A percentile compares a stretch with the other conserved stretches of the same genome.
Conservation (phyloP, 2,797 vertebrate species). For the Hylomyscus alleni region DNA sequence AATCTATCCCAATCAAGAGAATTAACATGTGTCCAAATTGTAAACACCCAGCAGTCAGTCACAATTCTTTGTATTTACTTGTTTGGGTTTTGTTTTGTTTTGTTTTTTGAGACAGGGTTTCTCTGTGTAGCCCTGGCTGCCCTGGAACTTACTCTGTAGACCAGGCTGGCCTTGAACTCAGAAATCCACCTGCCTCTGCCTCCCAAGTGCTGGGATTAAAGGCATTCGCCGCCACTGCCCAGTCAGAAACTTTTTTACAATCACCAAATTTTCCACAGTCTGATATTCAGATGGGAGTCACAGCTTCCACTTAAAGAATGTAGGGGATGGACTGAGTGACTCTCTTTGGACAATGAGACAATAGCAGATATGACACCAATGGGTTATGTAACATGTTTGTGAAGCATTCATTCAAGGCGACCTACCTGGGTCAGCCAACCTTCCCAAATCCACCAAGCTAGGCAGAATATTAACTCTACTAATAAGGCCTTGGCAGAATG, state of each 20-base stretch:
- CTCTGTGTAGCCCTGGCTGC: not conserved
- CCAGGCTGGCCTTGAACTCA: not conserved
- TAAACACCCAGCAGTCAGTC: not conserved
- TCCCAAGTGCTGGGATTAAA: not conserved
- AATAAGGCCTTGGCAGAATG: not conserved
- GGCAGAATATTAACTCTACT: not conserved
- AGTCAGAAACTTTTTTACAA: not conserved
- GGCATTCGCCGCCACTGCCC: too few species aligned
- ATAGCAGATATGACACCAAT: not conserved
- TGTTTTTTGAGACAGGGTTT: not conserved
- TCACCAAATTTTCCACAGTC: not conserved
- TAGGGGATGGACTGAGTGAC: not conserved
- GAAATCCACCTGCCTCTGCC: not conserved
- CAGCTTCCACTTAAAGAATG: not conserved
- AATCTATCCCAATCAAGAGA: conserved; percentile 20
- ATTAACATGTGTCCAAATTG: not conserved
- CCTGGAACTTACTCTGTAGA: not conserved
- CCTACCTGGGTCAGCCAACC: not conserved
- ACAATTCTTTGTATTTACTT: not conserved
- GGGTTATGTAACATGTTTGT: not conserved
- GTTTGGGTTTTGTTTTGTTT: conserved; percentile 1
- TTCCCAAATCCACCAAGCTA: not conserved
- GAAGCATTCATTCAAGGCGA: not conserved
- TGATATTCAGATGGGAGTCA: not conserved
- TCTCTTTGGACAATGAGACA: not conserved